Percentiles rank a stretch among this genome's conserved stretches.
phyloP scores from a whole-genome alignment of 92 coral and sea anemone species.

The Siderastrea radians region DNA sequence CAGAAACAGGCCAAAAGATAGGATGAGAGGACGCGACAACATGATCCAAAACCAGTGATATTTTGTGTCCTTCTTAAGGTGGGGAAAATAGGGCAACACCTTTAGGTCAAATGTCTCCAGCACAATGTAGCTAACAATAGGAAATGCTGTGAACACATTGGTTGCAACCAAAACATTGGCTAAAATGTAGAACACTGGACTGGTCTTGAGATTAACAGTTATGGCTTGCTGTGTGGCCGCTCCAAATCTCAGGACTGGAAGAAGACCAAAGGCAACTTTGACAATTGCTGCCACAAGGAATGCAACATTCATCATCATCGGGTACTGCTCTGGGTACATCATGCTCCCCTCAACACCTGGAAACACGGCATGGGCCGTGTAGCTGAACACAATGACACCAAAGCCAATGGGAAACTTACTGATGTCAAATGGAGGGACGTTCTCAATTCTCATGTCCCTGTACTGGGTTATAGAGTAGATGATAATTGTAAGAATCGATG shows the following conservation, averaged over 20 bases:
- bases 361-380: constrained; percentile 88
- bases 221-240: constrained; percentile 73
- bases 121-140: constrained; percentile 76
- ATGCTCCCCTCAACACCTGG: constrained; percentile 91
- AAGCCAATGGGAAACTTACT: constrained; percentile 82
- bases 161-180: constrained; percentile 78
- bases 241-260: constrained; percentile 83
- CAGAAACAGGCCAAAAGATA: constrained; percentile 77
- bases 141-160: constrained; percentile 84
- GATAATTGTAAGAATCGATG: constrained; percentile 69
- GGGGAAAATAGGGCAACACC: constrained; percentile 77
- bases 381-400: constrained; percentile 89
- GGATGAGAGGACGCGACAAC: constrained; percentile 65
- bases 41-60: constrained; percentile 85
- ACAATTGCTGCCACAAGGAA: constrained; percentile 76
- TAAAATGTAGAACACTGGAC: constrained; percentile 60
- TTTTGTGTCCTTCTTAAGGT: constrained; percentile 58
- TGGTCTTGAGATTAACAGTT: constrained; percentile 78
- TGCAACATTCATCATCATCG: constrained; percentile 85
- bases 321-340: constrained; percentile 77
- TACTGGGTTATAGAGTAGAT: constrained; percentile 73
- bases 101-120: constrained; percentile 79
- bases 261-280: constrained; percentile 80
- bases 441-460: constrained; percentile 58
- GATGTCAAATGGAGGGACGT: constrained; percentile 72